Conservation (phyloP, 2,888 invertebrate species). For the Phortica magna region DNA sequence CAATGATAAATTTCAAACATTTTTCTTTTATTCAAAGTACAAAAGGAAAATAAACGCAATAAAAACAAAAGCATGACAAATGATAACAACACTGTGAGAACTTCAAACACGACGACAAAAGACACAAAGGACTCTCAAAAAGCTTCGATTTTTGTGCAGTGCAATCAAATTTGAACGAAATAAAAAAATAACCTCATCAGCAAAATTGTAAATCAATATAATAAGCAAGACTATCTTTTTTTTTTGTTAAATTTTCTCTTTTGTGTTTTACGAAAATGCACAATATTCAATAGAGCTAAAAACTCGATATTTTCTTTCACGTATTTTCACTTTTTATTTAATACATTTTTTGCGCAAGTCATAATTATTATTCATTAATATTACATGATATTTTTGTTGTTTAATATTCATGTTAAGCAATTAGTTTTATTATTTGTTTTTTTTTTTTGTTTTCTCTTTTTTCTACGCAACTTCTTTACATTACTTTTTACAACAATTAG, state of each 20-base stretch:
- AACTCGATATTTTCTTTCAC: neutral
- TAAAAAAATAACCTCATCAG: neutral
- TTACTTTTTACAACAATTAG: constrained; percentile 5
- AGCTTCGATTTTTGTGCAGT: neutral
- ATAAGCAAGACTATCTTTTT: neutral
- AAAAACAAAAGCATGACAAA: too few relatives aligned
- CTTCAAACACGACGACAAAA: too few relatives aligned
- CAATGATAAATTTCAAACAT: too few relatives aligned
- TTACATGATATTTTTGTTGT: neutral
- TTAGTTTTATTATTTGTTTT: neutral
- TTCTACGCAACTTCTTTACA: neutral
- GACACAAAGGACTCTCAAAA: too few relatives aligned
- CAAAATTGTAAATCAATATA: neutral
- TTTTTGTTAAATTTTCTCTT: neutral
- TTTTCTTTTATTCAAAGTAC: too few relatives aligned
- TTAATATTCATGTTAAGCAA: neutral
- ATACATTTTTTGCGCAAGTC: neutral
- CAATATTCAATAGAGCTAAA: neutral
- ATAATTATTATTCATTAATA: too few relatives aligned
- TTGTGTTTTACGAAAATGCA: neutral
- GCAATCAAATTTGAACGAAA: neutral
- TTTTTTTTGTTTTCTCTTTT: neutral
- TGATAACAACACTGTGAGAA: too few relatives aligned
- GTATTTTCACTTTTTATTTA: neutral
- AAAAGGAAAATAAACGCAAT: too few relatives aligned